Evolutionary conservation across 1,140 invertebrate genomes (phyloP).

Genomic region (Dufourea novaeangliae): DNA sequence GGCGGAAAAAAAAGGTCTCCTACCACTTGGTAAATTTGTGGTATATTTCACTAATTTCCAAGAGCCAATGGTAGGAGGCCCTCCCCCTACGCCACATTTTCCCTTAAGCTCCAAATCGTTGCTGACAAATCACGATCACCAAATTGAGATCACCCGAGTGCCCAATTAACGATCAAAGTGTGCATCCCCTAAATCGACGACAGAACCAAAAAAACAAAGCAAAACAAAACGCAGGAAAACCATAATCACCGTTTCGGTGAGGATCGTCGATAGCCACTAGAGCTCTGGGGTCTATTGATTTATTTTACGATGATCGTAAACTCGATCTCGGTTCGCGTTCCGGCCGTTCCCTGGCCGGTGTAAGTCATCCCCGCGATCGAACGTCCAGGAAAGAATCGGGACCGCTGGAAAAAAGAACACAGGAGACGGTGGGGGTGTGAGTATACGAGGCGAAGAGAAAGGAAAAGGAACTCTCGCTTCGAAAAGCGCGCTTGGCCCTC

Average conservation of each 20-base stretch:
- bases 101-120: no score
- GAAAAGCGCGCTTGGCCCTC: conserved; percentile 54
- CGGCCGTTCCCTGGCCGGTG: conserved; percentile 17
- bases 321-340: conserved; percentile 46
- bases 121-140: no score
- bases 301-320: conserved; percentile 67
- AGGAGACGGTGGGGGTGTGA: neutral
- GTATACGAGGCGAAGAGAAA: neutral
- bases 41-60: no score
- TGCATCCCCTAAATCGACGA: neutral
- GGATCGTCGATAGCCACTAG: neutral
- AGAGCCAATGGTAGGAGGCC: no score
- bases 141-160: no score
- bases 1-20: no score
- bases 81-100: no score
- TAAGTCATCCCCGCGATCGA: conserved; percentile 37
- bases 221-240: neutral
- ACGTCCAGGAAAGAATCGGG: neutral
- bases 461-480: conserved; percentile 42
- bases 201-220: neutral
- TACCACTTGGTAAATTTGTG: no score
- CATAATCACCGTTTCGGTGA: neutral
- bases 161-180: no score
- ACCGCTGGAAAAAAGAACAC: neutral
- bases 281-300: conserved; percentile 48